Percentiles rank a stretch among this genome's conserved stretches.
Conservation (phyloP, 2,113 vertebrate species). For the Nannobrachium achirus region DNA sequence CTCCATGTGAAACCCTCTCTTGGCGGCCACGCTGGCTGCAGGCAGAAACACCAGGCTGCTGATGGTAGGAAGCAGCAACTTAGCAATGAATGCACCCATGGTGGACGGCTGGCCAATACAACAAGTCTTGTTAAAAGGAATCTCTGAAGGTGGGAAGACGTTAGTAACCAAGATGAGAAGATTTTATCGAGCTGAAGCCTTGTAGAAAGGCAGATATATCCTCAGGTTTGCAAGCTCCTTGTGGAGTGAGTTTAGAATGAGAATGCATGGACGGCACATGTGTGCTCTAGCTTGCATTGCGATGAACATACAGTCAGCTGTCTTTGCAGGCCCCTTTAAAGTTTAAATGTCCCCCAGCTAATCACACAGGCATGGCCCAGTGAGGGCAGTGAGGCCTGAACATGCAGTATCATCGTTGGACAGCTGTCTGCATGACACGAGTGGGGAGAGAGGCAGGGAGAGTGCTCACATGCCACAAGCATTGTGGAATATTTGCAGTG, state of each 20-base stretch:
- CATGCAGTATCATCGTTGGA: constrained; percentile 63
- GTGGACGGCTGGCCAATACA: constrained; percentile 1
- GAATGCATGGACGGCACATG: constrained; percentile 12
- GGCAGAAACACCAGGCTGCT: constrained; percentile 94
- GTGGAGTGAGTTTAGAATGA: not conserved
- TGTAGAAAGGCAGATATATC: not conserved
- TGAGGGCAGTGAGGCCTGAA: constrained; percentile 11
- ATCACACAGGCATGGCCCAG: not conserved
- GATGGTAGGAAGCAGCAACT: constrained; percentile 91
- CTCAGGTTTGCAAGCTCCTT: not conserved
- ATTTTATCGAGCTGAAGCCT: not conserved
- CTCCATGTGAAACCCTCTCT: constrained; percentile 96
- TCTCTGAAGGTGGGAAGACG: not conserved
- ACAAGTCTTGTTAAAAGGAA: not conserved
- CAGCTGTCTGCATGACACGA: constrained; percentile 71
- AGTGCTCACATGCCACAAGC: not conserved
- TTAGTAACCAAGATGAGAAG: no score
- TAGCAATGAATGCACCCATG: constrained; percentile 93
- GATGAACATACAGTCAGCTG: constrained; percentile 72
- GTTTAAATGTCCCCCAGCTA: constrained; percentile 76
- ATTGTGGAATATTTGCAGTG: constrained; percentile 7
- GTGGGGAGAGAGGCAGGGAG: constrained; percentile 29
- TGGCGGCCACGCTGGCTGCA: constrained; percentile 88
- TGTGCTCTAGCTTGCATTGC: not conserved
- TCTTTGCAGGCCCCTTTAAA: constrained; percentile 76